These are phyloP conservation scores for Eidolon helvum DNA, from an alignment of 2,113 vertebrate species.

Conservation along the genomic window DNA sequence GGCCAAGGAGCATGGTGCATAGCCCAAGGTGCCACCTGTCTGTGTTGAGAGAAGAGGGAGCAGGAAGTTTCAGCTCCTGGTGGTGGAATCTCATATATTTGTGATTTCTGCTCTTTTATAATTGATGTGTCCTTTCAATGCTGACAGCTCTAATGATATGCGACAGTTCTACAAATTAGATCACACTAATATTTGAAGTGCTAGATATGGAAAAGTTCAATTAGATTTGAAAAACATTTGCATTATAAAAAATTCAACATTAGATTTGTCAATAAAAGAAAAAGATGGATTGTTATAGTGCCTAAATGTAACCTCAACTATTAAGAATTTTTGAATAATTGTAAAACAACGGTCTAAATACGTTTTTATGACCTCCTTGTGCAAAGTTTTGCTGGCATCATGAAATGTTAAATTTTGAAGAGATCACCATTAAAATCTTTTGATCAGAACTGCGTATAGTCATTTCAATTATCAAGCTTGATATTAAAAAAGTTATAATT, in stretches of 20 bases:
- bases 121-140: not conserved
- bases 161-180: not conserved
- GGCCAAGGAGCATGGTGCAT: not conserved
- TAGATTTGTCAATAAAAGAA: not conserved
- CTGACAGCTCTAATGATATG: not conserved
- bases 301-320: not conserved
- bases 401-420: not conserved
- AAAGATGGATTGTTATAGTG: not conserved
- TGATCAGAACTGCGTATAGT: not conserved
- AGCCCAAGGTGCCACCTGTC: not conserved
- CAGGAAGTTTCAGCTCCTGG: not conserved
- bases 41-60: not conserved
- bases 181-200: not conserved
- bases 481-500: not conserved
- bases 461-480: not conserved
- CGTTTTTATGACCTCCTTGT: not conserved
- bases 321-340: not conserved
- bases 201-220: not conserved
- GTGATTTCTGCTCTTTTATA: not conserved
- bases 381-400: no score
- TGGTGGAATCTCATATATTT: not conserved
- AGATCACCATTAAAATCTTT: not conserved
- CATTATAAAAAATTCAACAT: not conserved
- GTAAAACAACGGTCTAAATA: slow-evolving; percentile 4
- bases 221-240: not conserved